Conservation (phyloP, 2,797 vertebrate species). For the Eidolon dupreanum region DNA sequence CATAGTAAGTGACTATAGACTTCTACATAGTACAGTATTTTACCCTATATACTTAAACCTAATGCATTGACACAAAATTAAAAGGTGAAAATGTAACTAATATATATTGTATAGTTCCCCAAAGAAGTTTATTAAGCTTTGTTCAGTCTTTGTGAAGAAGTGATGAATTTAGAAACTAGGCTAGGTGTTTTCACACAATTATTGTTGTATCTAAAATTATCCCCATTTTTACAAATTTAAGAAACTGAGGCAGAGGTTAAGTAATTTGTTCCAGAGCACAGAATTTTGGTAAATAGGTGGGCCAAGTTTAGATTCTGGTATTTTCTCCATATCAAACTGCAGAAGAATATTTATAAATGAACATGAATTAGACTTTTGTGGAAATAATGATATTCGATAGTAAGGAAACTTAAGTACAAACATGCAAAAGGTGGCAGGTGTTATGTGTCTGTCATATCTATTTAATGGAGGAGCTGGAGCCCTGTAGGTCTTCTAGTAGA, state of each 20-base stretch:
- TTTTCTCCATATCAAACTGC: neutral
- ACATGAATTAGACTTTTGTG: slow-evolving; percentile 43
- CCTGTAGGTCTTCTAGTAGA: neutral
- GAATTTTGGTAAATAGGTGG: neutral
- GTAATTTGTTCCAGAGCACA: neutral
- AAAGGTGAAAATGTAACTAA: neutral
- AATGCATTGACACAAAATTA: neutral
- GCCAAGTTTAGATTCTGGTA: neutral
- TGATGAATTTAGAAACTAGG: neutral
- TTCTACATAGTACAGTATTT: neutral
- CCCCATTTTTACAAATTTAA: neutral
- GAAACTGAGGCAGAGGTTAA: neutral
- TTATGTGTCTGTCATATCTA: neutral
- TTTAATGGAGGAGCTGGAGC: neutral
- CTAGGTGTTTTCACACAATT: neutral
- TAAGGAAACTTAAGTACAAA: neutral
- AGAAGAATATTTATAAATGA: neutral
- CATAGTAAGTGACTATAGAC: neutral
- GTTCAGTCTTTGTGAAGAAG: neutral
- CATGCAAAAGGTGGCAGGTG: neutral
- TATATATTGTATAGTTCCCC: neutral
- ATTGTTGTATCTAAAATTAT: neutral
- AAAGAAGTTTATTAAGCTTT: neutral
- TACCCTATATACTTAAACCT: neutral
- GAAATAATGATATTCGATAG: neutral